Conservation (phyloP, 2,797 vertebrate species). For the Catostomus latipinnis region DNA sequence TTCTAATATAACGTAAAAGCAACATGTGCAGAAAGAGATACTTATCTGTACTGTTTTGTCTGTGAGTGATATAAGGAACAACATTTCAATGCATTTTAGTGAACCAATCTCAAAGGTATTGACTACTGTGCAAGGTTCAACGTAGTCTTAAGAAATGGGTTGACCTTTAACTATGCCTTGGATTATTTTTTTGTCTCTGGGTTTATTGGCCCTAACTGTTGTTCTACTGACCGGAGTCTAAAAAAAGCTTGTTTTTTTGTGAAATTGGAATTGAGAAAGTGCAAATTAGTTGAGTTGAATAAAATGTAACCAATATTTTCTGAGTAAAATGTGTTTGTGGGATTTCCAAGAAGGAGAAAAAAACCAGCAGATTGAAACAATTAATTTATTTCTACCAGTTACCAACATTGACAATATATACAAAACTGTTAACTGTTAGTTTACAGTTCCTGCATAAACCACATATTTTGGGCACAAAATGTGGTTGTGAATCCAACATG, state of each 20-base stretch:
- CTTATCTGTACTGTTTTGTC: conserved; percentile 9
- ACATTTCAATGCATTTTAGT: background rate
- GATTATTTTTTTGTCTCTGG: background rate
- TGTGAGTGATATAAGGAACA: conserved; percentile 6
- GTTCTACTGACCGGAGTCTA: background rate
- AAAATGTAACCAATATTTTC: conserved; percentile 21
- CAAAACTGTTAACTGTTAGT: conserved; percentile 46
- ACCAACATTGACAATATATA: conserved; percentile 47
- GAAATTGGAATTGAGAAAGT: background rate
- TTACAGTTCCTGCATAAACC: conserved; percentile 16
- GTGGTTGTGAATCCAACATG: background rate
- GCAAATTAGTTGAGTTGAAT: conserved; percentile 13
- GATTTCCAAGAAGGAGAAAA: background rate
- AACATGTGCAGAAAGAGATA: conserved; percentile 11
- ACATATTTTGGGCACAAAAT: background rate
- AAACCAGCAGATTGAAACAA: background rate
- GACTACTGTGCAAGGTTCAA: background rate
- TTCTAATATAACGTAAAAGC: background rate
- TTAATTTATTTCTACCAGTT: conserved; percentile 52
- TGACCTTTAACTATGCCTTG: background rate
- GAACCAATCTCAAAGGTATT: background rate
- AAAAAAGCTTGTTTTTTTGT: background rate
- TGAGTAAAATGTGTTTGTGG: background rate
- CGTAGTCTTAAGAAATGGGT: background rate
- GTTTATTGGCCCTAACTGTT: conserved; percentile 40